phyloP scores from a whole-genome alignment of 2,888 invertebrate genomes.

The Mimumesa dahlbomi region DNA sequence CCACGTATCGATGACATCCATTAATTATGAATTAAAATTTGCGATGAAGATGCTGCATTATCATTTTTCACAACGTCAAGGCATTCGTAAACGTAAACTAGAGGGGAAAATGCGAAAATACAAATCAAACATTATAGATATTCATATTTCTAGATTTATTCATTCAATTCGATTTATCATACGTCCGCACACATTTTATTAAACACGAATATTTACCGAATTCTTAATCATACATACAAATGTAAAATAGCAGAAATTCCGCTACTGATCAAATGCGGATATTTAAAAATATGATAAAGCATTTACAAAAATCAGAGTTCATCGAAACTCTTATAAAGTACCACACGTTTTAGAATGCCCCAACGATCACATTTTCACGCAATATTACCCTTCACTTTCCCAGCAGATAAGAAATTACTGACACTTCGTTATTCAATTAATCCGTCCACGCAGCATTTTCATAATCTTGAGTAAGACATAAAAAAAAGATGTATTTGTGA shows the following conservation, averaged over 20 bases:
- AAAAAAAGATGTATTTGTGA: constrained; percentile 47
- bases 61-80: constrained; percentile 39
- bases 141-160: constrained; percentile 30
- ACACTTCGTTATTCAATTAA: constrained; percentile 22
- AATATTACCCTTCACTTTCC: constrained; percentile 28
- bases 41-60: constrained; percentile 56
- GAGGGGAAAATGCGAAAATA: constrained; percentile 37
- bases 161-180: constrained; percentile 29
- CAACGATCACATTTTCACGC: constrained; percentile 42
- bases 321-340: constrained; percentile 7
- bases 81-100: constrained; percentile 45
- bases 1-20: constrained; percentile 43
- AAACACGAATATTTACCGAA: not conserved
- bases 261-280: not conserved
- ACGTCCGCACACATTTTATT: constrained; percentile 20
- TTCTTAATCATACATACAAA: not conserved
- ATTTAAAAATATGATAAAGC: not conserved
- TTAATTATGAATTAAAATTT: constrained; percentile 32
- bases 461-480: constrained; percentile 46
- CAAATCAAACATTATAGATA: constrained; percentile 33
- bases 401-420: constrained; percentile 35
- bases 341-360: constrained; percentile 49
- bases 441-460: constrained; percentile 51
- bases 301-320: not conserved
- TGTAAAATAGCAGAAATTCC: not conserved